These are phyloP conservation scores for Ptychadena robeensis DNA, from an alignment of 2,797 vertebrate species.

Conservation along the genomic window DNA sequence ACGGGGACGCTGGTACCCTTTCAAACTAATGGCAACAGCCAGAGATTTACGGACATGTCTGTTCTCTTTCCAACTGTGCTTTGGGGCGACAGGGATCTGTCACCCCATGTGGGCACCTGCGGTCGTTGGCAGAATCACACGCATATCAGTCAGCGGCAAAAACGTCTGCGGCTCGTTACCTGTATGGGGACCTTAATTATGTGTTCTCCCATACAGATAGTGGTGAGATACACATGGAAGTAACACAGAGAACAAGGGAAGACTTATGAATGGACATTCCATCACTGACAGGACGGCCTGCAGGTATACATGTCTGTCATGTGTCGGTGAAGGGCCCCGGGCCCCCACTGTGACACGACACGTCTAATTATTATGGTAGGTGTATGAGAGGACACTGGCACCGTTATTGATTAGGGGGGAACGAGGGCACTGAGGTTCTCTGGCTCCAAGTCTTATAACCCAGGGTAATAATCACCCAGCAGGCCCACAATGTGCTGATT, in stretches of 20 bases:
- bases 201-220: no score
- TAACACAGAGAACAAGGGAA: neutral
- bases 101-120: no score
- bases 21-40: no score
- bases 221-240: neutral
- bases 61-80: no score
- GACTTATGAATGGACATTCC: conserved; percentile 20
- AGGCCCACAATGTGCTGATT: conserved; percentile 44
- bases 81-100: no score
- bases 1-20: no score
- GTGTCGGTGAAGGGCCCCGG: neutral
- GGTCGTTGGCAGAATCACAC: no score
- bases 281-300: conserved; percentile 4
- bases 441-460: conserved; percentile 33
- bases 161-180: no score
- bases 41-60: no score
- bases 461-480: conserved; percentile 42
- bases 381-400: conserved; percentile 11
- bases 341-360: conserved; percentile 25
- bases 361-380: conserved; percentile 30
- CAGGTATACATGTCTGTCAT: conserved; percentile 16
- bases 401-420: conserved; percentile 43
- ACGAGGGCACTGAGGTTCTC: conserved; percentile 28
- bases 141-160: no score
- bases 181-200: no score